Base-by-base conservation (phyloP, 2,113 vertebrate genomes). In the Clupea harengus region DNA sequence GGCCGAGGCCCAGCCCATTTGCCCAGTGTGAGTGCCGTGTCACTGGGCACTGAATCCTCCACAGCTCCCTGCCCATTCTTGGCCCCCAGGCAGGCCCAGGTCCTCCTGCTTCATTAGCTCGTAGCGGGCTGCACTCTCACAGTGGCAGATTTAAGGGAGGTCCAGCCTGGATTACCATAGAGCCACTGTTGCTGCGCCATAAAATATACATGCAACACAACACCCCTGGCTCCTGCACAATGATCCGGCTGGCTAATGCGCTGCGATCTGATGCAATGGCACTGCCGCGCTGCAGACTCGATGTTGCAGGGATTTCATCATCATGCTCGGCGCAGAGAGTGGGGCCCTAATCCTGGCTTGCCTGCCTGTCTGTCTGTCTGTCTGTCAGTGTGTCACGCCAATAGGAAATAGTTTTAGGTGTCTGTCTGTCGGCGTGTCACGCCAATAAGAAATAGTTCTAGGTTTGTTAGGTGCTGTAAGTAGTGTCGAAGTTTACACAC, bases 91-190 rank as follows among this genome's bases (percentile, higher is more conserved):
- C 92, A 84, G 60, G 83, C 45, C 18, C 88, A 86, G 88, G 86
- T 92, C 86, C 91, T 88, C 90, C 92, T 86, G 92, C 91, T 90
- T 92, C 92, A 93, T 93, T 93, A 92, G 91, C 90, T 89, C 92
- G 86, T 78, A 88, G 86, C 87, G 18, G n/a, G 85, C 87, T 91
- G 88, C 85, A 15, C 52, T 85, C 86, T 80, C 91, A 91, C 87
- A 1, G 84, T 84, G 90, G 90, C 81, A 39, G 39, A 83, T 88
- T 91, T 54, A 88, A 92, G 89, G 89, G 90, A 90, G 89, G 93
- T 91, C 91, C 91, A 83, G 87, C 87, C 88, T 90, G 89, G 84
- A 87, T 92, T 90, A 90, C 90, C 93, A 93, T 92, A 93, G 92
- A 93, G 90, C 88, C 88, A 3, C 84, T 91, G 90, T 88, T 83